Conservation (phyloP, 1,140 invertebrate genomes). For the Polypedilum vanderplanki region DNA sequence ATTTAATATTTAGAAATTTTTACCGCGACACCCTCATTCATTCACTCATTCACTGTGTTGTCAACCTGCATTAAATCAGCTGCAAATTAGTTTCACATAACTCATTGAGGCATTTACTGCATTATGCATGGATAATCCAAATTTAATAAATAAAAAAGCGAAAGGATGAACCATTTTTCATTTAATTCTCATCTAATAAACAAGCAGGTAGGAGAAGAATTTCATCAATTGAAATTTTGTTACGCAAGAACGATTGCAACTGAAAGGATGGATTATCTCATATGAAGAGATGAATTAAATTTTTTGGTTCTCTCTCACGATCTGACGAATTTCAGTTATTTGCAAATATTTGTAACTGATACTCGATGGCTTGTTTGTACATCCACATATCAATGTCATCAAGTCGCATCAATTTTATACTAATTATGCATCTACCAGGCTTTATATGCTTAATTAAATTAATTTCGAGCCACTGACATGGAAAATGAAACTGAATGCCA, state of each 20-base stretch:
- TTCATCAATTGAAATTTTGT: too few relatives aligned
- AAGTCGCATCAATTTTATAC: neutral
- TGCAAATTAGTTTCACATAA: constrained; percentile 10
- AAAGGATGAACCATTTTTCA: neutral
- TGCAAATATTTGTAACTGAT: neutral
- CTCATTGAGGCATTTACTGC: neutral
- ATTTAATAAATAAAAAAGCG: neutral
- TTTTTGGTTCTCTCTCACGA: too few relatives aligned
- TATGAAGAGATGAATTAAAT: neutral
- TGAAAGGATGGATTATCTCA: neutral
- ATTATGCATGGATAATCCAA: neutral
- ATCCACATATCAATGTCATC: neutral
- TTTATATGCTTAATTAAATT: constrained; percentile 2
- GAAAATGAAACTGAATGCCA: constrained; percentile 13
- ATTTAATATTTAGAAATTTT: neutral
- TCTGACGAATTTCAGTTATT: neutral
- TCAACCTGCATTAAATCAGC: constrained; percentile 6
- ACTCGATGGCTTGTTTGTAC: neutral
- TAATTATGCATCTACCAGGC: neutral
- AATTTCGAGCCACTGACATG: neutral
- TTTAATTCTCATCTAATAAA: neutral
- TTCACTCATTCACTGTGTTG: neutral
- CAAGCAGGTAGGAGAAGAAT: constrained; percentile 5
- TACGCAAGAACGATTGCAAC: too few relatives aligned
- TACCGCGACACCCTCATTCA: neutral